Base-by-base conservation (phyloP, 2,888 invertebrate species). In the Catocala fraxini region DNA sequence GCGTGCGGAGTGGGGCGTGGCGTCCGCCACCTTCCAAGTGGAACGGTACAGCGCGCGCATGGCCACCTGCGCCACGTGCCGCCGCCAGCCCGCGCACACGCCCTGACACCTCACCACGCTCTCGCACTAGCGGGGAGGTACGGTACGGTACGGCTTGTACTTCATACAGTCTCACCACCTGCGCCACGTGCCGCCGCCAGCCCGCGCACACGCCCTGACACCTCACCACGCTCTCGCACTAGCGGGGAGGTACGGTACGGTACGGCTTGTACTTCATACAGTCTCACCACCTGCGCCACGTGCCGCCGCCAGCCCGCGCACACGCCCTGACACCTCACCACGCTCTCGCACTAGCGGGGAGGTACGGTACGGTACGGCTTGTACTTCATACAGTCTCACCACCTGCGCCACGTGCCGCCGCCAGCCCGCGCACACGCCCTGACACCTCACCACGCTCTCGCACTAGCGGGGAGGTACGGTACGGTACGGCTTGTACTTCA, bases 11-110 rank as follows among this genome's bases (percentile, higher is more conserved):
- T 80, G 80, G 77, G 78, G 82, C 59, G 90, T 83, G 13, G 76
- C 82, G 7, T 53, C 81, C n/a, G 92, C 88, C 67, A 89, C 92
- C 11, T 83, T 93, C 80, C 93, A 93, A 78, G 75, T 92, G 78
- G 92, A 93, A 85, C 80, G 90, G 6, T 85, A 84, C 84, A 52
- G 71, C 15, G 71, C 73, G n/a, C 59, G 48, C 70, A 84, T 86
- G 87, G 69, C 63, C 12, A n/a, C 70, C 13, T 92, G 92, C 80
- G 59, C 7, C 66, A 70, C 65, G 33, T 91, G 91, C 81, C 73
- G 80, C 46, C 56, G 62, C 59, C 71, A 71, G 60, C 74, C 71
- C 33, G 71, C 76, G 2, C 69, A 67, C 61, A 62, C 63, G 59
- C 70, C 71, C 46, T 71, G 71, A 71, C 71, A 71, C 9, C 73